phyloP scores from a whole-genome alignment of 2,113 vertebrate genomes.

The Melanerpes aurifrons region DNA sequence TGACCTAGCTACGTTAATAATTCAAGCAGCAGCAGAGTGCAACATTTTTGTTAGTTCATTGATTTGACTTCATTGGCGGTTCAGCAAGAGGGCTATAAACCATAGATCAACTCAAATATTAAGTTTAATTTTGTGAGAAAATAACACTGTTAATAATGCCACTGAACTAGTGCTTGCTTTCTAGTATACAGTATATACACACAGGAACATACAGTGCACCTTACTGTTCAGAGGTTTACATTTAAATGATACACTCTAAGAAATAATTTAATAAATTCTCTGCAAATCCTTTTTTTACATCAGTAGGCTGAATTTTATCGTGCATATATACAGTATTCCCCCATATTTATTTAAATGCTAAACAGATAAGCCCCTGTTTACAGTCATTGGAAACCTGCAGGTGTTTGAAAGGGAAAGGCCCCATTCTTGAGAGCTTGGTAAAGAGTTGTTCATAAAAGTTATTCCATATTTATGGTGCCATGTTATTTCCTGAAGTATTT shows the following conservation, averaged over 20 bases:
- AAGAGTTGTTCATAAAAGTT: neutral
- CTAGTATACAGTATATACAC: slow-evolving; percentile 75
- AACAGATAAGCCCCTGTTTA: slow-evolving; percentile 32
- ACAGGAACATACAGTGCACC: slow-evolving; percentile 69
- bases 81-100: slow-evolving; percentile 40
- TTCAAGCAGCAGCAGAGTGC: neutral
- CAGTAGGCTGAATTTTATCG: slow-evolving; percentile 62
- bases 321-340: slow-evolving; percentile 44
- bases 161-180: slow-evolving; percentile 65
- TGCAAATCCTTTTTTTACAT: slow-evolving; percentile 66
- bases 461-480: neutral
- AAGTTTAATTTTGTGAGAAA: slow-evolving; percentile 76
- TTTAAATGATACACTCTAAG: slow-evolving; percentile 56
- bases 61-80: slow-evolving; percentile 71
- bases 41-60: slow-evolving; percentile 70
- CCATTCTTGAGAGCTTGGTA: neutral
- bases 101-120: slow-evolving; percentile 72
- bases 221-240: slow-evolving; percentile 68
- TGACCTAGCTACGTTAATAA: neutral
- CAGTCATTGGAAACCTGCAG: slow-evolving; percentile 34
- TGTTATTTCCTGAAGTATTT: neutral
- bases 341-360: slow-evolving; percentile 5
- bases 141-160: slow-evolving; percentile 77
- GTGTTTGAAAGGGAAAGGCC: slow-evolving; percentile 30
- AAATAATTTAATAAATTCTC: slow-evolving; percentile 78